A percentile compares a stretch with the other conserved stretches of the same genome.
phyloP scores from a whole-genome alignment of 1,140 invertebrate genomes.

The Ylistrum balloti region DNA sequence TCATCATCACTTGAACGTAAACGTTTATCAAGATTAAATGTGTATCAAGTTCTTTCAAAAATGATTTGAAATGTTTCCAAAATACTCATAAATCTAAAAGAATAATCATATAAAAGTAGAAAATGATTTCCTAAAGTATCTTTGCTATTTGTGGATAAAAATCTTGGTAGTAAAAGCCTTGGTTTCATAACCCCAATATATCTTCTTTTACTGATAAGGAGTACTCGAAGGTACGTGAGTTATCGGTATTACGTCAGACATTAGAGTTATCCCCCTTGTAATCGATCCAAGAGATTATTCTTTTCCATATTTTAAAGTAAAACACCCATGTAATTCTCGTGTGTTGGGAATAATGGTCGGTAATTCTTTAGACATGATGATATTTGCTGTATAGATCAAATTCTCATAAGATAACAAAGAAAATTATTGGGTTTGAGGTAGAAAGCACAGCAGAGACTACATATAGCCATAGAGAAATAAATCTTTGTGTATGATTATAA shows the following conservation, averaged over 20 bases:
- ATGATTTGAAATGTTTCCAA: neutral
- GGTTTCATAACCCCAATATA: neutral
- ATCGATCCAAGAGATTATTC: neutral
- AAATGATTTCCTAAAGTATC: neutral
- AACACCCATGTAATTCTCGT: too few species aligned
- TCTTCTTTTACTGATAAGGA: neutral
- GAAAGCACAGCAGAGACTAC: too few species aligned
- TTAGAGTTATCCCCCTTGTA: neutral
- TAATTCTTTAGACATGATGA: too few species aligned
- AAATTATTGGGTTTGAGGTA: too few species aligned
- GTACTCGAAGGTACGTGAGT: neutral
- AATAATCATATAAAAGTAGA: neutral
- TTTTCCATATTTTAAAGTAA: neutral
- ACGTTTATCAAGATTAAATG: neutral
- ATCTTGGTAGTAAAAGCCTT: neutral
- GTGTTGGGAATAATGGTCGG: too few species aligned
- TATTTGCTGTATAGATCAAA: too few species aligned
- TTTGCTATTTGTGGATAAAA: neutral
- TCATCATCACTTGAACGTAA: neutral
- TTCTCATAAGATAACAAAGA: too few species aligned
- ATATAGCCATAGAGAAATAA: too few species aligned
- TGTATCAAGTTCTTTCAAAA: conserved; percentile 10
- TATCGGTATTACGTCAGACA: neutral
- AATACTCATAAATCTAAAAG: neutral
- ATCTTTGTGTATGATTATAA: too few species aligned